Conservation (phyloP, 2,888 invertebrate species). For the Drosophila longiperda region DNA sequence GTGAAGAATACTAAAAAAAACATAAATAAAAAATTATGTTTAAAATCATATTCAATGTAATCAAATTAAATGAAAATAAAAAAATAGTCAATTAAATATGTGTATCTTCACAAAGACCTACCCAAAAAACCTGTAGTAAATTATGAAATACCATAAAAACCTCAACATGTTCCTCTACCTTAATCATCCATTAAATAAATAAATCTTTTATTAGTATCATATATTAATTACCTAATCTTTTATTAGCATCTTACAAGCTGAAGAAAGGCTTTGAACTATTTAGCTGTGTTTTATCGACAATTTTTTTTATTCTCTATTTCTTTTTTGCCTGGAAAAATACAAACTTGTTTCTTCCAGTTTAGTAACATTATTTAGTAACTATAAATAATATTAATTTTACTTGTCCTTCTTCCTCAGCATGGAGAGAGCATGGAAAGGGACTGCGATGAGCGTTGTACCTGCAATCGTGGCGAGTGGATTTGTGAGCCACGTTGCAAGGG, state of each 20-base stretch:
- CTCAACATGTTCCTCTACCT: background rate
- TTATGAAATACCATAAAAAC: background rate
- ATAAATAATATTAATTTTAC: background rate
- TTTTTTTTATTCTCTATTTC: background rate
- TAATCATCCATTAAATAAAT: background rate
- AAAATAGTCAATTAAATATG: background rate
- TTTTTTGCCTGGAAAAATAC: background rate
- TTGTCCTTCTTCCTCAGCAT: slow-evolving; percentile 83
- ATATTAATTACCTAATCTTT: background rate
- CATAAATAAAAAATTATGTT: background rate
- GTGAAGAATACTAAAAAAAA: background rate
- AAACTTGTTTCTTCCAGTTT: background rate
- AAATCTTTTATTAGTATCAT: background rate
- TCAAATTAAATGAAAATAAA: background rate
- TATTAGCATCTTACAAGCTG: background rate
- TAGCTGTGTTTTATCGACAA: no score
- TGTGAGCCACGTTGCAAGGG: slow-evolving; percentile 90
- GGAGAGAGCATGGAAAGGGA: slow-evolving; percentile 90
- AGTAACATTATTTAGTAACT: background rate
- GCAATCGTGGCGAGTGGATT: slow-evolving; percentile 89
- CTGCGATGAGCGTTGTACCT: slow-evolving; percentile 92
- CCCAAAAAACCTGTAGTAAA: background rate
- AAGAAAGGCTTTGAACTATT: background rate
- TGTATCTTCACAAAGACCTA: background rate
- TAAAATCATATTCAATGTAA: background rate